Percentiles rank a stretch among this genome's conserved stretches.
Conservation (phyloP, 2,113 vertebrate species). For the Argyrosomus japonicus region DNA sequence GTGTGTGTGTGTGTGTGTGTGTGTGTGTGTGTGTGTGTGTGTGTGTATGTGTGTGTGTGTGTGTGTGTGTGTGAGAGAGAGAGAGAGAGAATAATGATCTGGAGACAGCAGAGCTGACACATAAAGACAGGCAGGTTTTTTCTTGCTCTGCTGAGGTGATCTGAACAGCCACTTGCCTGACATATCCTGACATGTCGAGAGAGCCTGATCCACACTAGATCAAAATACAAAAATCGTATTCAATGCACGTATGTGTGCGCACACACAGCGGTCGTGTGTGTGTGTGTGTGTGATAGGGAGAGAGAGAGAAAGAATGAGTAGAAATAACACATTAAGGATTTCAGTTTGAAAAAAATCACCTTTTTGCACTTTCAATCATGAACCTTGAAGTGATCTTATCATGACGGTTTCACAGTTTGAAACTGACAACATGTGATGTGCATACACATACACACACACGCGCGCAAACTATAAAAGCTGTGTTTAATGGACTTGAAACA, state of each 20-base stretch:
- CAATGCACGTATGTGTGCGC: background rate
- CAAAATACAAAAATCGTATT: constrained; percentile 47
- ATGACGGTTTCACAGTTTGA: background rate
- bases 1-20: no score
- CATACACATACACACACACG: background rate
- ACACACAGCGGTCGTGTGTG: background rate
- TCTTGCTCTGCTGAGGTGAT: constrained; percentile 80
- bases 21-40: constrained; percentile 27
- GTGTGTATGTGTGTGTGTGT: constrained; percentile 8
- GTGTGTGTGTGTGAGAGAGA: constrained; percentile 28
- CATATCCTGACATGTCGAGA: constrained; percentile 83
- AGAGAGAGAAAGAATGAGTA: background rate
- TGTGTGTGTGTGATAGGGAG: background rate
- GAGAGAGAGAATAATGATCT: constrained; percentile 26
- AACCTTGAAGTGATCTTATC: background rate
- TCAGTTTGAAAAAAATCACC: background rate
- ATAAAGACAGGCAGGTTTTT: constrained; percentile 78
- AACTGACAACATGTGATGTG: constrained; percentile 1
- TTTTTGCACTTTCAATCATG: background rate
- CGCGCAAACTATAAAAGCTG: constrained; percentile 39
- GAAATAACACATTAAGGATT: background rate
- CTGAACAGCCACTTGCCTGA: constrained; percentile 65
- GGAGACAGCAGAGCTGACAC: constrained; percentile 30
- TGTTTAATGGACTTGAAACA: constrained; percentile 37
- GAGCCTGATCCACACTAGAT: constrained; percentile 52